Evolutionary conservation across 2,888 invertebrate genomes (phyloP).

Genomic region (Halictus quadricinctus): DNA sequence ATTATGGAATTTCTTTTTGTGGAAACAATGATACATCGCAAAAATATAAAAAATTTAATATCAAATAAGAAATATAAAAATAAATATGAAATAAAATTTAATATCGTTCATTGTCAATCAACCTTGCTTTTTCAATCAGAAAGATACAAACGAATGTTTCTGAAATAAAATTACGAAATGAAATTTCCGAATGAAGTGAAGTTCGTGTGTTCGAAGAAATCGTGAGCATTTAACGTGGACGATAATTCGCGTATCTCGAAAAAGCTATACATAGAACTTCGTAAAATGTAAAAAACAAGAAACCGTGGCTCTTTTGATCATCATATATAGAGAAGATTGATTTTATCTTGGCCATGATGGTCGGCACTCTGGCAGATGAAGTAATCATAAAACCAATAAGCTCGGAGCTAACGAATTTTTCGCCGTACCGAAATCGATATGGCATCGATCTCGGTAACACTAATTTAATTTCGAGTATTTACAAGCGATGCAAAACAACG

Average conservation of each 20-base stretch:
- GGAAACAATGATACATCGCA: no score
- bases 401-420: neutral
- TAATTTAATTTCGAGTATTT: neutral
- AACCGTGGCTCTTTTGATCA: neutral
- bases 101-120: no score
- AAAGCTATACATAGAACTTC: neutral
- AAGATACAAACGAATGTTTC: no score
- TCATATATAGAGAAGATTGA: neutral
- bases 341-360: neutral
- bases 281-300: neutral
- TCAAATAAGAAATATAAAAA: no score
- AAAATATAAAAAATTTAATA: no score
- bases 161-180: no score
- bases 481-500: neutral
- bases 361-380: neutral
- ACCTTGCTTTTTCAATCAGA: no score
- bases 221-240: neutral
- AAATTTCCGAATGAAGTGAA: no score
- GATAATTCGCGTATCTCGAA: neutral
- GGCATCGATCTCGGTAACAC: neutral
- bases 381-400: neutral
- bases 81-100: no score
- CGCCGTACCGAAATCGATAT: neutral
- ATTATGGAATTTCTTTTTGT: no score
- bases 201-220: neutral